A percentile compares a stretch with the other conserved stretches of the same genome.
phyloP scores from a whole-genome alignment of 2,797 vertebrate genomes.

The Hafferia zeledoni region DNA sequence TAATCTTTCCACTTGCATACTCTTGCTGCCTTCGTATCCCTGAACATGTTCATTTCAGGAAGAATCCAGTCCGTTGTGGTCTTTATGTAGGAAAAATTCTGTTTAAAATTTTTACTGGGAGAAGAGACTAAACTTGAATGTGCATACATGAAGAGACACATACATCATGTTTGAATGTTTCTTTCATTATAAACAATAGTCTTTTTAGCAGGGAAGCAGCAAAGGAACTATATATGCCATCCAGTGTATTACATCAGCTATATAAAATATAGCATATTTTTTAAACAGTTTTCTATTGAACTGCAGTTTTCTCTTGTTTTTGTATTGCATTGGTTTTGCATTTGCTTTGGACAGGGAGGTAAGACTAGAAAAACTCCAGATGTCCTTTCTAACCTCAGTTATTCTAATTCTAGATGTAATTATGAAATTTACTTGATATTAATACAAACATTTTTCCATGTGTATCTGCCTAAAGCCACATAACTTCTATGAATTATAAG shows the following conservation, averaged over 20 bases:
- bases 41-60: neutral
- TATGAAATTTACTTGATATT: neutral
- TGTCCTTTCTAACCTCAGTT: neutral
- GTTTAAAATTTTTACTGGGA: neutral
- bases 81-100: neutral
- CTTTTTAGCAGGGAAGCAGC: neutral
- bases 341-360: neutral
- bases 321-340: neutral
- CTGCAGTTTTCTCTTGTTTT: neutral
- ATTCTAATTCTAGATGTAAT: neutral
- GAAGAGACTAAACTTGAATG: neutral
- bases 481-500: neutral
- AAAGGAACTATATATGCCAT: neutral
- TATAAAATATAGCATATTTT: neutral
- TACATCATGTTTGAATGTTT: neutral
- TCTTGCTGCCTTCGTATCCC: neutral
- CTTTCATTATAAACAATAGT: neutral
- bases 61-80: neutral
- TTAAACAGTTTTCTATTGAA: neutral
- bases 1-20: neutral
- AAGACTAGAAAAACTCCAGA: neutral
- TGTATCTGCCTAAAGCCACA: neutral
- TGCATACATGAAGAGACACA: neutral
- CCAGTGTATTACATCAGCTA: neutral
- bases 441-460: neutral